phyloP scores from a whole-genome alignment of 2,888 invertebrate genomes.

The Pherbina coryleti region DNA sequence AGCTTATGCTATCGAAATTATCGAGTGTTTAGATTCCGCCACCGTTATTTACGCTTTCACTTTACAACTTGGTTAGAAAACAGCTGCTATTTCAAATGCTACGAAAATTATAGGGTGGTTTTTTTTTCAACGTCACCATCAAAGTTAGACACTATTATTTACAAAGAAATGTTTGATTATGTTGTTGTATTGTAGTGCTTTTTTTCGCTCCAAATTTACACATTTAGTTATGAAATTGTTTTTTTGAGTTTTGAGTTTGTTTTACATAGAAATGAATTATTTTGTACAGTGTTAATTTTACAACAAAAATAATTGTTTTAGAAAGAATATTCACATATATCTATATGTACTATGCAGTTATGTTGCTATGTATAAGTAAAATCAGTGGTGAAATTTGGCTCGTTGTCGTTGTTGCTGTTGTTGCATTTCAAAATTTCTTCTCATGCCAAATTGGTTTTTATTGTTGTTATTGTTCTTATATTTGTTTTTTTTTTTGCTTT shows the following conservation, averaged over 20 bases:
- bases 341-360: conserved; percentile 40
- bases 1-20: too few species aligned
- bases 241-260: neutral
- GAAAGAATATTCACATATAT: conserved; percentile 5
- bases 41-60: too few species aligned
- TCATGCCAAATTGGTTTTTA: conserved; percentile 41
- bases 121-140: too few species aligned
- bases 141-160: neutral
- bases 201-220: conserved; percentile 10
- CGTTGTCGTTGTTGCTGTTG: conserved; percentile 37
- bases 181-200: neutral
- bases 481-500: conserved; percentile 32
- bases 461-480: conserved; percentile 11
- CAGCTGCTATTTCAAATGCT: too few species aligned
- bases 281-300: conserved; percentile 37
- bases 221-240: neutral
- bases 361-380: conserved; percentile 55
- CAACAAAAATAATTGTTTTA: neutral
- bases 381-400: conserved; percentile 57
- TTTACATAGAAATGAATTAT: neutral
- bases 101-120: too few species aligned
- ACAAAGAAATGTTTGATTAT: neutral
- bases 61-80: too few species aligned
- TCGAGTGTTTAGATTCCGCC: too few species aligned
- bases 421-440: conserved; percentile 29